These are phyloP conservation scores for human DNA, from an alignment of 2,113 vertebrate genomes.

Conservation along the genomic window DNA sequence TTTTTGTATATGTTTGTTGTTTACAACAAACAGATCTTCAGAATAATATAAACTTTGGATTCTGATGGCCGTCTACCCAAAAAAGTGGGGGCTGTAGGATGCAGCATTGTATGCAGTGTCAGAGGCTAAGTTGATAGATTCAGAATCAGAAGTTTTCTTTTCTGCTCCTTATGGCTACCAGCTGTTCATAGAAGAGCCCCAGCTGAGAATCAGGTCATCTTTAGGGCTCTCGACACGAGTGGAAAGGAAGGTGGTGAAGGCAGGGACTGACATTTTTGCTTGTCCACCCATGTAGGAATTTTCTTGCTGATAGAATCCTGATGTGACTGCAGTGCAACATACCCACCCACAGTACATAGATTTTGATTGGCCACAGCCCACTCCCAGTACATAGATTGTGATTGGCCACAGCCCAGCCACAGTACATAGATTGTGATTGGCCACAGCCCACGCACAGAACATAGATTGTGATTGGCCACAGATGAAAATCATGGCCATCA, in stretches of 20 bases:
- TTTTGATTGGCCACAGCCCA: neutral
- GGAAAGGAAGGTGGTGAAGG: neutral
- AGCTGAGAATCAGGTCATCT: neutral
- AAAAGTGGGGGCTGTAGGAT: too few relatives aligned
- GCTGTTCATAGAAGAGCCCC: neutral
- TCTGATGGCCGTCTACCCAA: neutral
- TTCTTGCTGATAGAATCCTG: neutral
- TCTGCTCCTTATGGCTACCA: neutral
- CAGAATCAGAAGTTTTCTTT: neutral
- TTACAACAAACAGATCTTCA: neutral
- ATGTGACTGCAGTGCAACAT: accelerated
- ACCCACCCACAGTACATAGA: too few relatives aligned
- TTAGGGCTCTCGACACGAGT: too few relatives aligned
- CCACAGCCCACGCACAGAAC: neutral
- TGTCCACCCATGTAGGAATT: too few relatives aligned
- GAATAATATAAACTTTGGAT: neutral
- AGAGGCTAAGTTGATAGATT: neutral
- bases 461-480: neutral
- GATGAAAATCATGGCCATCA: neutral
- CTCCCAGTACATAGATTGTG: accelerated
- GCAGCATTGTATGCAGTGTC: neutral
- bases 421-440: neutral
- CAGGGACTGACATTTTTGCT: accelerated
- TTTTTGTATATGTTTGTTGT: too few relatives aligned
- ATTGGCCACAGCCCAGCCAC: neutral